Conservation (phyloP, 2,113 vertebrate species). For the Oxyura jamaicensis region DNA sequence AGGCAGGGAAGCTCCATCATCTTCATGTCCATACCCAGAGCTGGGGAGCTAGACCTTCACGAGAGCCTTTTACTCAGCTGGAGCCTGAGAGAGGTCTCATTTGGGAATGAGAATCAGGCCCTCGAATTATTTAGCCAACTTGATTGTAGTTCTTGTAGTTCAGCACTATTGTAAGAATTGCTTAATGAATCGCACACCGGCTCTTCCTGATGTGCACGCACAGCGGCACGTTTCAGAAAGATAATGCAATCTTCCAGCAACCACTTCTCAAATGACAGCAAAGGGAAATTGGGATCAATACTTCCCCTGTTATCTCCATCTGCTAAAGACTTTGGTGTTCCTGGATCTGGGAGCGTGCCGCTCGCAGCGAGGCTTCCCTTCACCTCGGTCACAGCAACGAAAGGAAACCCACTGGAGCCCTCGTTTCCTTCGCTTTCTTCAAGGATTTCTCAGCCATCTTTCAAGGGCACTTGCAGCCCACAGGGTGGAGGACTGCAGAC, state of each 20-base stretch:
- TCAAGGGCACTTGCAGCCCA: background rate
- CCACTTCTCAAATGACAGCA: background rate
- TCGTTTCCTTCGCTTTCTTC: background rate
- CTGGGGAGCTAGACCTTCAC: background rate
- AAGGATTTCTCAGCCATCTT: background rate
- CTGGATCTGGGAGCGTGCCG: background rate
- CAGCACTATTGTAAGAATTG: background rate
- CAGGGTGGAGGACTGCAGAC: background rate
- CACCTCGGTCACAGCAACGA: background rate
- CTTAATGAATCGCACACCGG: background rate
- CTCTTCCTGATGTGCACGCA: accelerated
- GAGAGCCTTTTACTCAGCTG: background rate
- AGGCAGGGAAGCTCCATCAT: background rate
- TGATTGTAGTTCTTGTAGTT: background rate
- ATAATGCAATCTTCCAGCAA: background rate
- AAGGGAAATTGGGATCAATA: background rate
- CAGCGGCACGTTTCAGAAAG: background rate
- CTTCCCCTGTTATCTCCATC: background rate
- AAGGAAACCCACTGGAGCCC: background rate
- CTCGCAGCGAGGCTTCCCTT: background rate
- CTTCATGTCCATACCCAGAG: accelerated
- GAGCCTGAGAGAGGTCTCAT: accelerated
- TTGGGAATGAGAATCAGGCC: background rate
- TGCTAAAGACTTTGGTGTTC: background rate
- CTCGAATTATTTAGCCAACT: accelerated